A percentile compares a stretch with the other conserved stretches of the same genome.
Conservation (phyloP, 2,888 invertebrate genomes). For the Agrochola lota region DNA sequence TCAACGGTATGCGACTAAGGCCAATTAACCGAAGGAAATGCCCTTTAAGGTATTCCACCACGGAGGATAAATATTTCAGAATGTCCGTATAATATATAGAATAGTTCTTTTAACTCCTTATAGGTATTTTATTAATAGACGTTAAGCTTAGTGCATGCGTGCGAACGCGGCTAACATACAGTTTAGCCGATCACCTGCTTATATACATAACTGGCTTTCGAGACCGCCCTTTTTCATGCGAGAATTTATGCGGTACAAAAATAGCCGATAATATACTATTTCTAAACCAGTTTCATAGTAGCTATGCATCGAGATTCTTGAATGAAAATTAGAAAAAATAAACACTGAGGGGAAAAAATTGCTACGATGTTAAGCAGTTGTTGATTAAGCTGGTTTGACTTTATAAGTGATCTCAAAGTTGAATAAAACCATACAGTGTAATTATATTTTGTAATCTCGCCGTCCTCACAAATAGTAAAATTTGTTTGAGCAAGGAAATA, state of each 20-base stretch:
- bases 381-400: conserved; percentile 16
- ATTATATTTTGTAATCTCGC: not conserved
- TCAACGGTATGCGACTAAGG: conserved; percentile 63
- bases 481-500: not conserved
- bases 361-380: conserved; percentile 12
- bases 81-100: conserved; percentile 63
- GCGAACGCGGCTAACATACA: conserved; percentile 44
- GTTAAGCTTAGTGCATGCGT: conserved; percentile 54
- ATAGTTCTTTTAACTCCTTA: conserved; percentile 65
- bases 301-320: conserved; percentile 51
- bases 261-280: conserved; percentile 62
- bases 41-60: conserved; percentile 76
- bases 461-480: not conserved
- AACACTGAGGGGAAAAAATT: conserved; percentile 30
- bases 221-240: conserved; percentile 53
- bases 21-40: conserved; percentile 78
- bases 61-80: conserved; percentile 73
- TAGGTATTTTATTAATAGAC: conserved; percentile 65
- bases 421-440: not conserved
- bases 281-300: conserved; percentile 61
- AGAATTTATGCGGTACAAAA: conserved; percentile 61
- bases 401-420: not conserved
- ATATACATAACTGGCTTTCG: conserved; percentile 62
- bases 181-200: conserved; percentile 62
- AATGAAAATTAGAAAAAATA: conserved; percentile 63